Percentiles rank a stretch among this genome's conserved stretches.
phyloP scores from a whole-genome alignment of 1,140 invertebrate genomes.

The Aphelenchoides avenae region DNA sequence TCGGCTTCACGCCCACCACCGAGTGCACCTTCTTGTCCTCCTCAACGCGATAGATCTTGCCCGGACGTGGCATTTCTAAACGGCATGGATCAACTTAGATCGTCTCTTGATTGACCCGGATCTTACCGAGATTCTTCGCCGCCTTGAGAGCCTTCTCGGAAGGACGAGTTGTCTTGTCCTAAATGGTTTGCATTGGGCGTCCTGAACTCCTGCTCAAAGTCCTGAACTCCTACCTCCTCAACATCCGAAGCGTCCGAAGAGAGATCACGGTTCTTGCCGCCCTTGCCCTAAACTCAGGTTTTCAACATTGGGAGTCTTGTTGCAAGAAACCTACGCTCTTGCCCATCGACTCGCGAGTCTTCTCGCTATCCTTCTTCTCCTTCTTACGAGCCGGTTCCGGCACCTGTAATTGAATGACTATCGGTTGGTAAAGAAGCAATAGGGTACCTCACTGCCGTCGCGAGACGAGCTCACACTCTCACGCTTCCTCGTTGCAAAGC shows the following conservation, averaged over 20 bases:
- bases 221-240: not conserved
- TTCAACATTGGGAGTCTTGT: too few relatives aligned
- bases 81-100: not conserved
- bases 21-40: slow-evolving; percentile 11
- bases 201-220: not conserved
- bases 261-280: too few relatives aligned
- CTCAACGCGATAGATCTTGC: slow-evolving; percentile 9
- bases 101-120: not conserved
- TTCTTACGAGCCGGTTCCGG: not conserved
- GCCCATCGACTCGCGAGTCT: not conserved
- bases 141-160: not conserved
- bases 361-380: not conserved
- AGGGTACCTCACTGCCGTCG: not conserved
- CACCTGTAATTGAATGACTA: slow-evolving; percentile 3
- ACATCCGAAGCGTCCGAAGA: too few relatives aligned
- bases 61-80: slow-evolving; percentile 9
- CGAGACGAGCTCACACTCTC: not conserved
- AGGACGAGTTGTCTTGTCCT: not conserved
- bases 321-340: not conserved
- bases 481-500: not conserved
- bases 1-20: slow-evolving; percentile 11
- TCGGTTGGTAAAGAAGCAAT: not conserved
- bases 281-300: too few relatives aligned
- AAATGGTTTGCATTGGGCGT: too few relatives aligned
- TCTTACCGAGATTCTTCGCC: not conserved